Percentiles rank a stretch among this genome's conserved stretches.
phyloP scores from a whole-genome alignment of 1,140 invertebrate species.

The Eumeta japonica region DNA sequence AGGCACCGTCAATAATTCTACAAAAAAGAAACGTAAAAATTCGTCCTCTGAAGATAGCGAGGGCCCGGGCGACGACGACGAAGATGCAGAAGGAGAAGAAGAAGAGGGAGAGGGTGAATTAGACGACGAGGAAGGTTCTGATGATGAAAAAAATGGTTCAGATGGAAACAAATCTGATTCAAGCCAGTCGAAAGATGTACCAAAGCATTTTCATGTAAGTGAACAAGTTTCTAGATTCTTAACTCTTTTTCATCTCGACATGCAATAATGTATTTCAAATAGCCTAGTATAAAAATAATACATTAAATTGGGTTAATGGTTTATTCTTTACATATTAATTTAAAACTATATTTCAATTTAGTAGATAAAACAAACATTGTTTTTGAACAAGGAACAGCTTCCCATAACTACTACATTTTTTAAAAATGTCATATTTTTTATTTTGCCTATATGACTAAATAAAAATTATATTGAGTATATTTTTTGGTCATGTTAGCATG shows the following conservation, averaged over 20 bases:
- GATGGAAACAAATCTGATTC: slow-evolving; percentile 57
- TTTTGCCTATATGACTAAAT: too few relatives aligned
- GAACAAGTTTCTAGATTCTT: background rate
- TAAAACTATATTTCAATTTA: too few relatives aligned
- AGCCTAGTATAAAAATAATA: too few relatives aligned
- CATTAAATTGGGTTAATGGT: too few relatives aligned
- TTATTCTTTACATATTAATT: too few relatives aligned
- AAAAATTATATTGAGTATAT: too few relatives aligned
- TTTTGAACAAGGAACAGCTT: too few relatives aligned
- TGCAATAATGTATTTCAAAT: too few relatives aligned
- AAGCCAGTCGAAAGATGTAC: slow-evolving; percentile 55
- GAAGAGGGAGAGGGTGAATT: slow-evolving; percentile 46
- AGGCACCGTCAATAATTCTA: slow-evolving; percentile 30
- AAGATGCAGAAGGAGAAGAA: slow-evolving; percentile 44
- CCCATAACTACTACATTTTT: too few relatives aligned
- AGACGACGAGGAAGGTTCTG: slow-evolving; percentile 54
- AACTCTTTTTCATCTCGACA: background rate
- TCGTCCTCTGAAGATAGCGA: slow-evolving; percentile 45
- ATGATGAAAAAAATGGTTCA: slow-evolving; percentile 56
- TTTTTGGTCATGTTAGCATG: too few relatives aligned
- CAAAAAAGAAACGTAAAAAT: slow-evolving; percentile 48
- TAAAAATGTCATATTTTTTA: too few relatives aligned
- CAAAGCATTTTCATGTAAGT: slow-evolving; percentile 57
- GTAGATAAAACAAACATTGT: too few relatives aligned
- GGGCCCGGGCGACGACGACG: slow-evolving; percentile 22